Base-by-base conservation (phyloP, 2,113 vertebrate genomes). In the Carettochelys insculpta region DNA sequence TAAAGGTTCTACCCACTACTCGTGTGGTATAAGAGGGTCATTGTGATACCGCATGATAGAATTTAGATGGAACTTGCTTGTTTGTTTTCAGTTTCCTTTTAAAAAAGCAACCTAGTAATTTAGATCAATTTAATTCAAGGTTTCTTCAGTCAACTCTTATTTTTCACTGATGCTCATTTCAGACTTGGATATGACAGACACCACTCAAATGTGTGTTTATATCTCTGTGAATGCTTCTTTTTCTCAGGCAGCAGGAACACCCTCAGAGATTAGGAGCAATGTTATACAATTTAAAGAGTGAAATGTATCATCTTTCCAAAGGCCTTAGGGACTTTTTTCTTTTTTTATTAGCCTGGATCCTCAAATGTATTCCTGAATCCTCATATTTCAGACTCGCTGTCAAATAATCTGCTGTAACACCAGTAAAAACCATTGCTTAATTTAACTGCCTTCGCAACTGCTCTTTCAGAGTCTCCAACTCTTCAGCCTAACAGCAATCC, bases 361-460 rank as follows among this genome's bases (percentile, higher is more conserved):
- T 84, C 0, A 0, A 61, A 38, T 52, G 31, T 81, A 91, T 82
- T 94, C 94, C 65, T 86, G 2, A 13, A 80, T 76, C 52, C 81
- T 95, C 83, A 56, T 58, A 56, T 94, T 94, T 94, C 92, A 53
- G 10, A 76, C 71, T 47, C 1, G 0, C 51, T 89, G 85, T 81
- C 90, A 94, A 95, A 88, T 43, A 88, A 24, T 20, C 4, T 80
- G 85, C 88, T 86, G 71, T 86, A 95, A 89, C 75, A 88, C 43
- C 61, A 94, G 27, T 14, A 17, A 54, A 91, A 90, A 12, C 27
- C 81, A 84, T 54, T 45, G 43, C 3, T 0, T 1, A 73, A 82
- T 77, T 83, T 87, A 94, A 87, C 51, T 75, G 78, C 47, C 83
- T 92, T 92, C 54, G 54, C 91, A 95, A 88, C 78, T 90, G 88